Evolutionary conservation across 1,140 invertebrate species (phyloP).

Genomic region (Odontomachus brunneus): DNA sequence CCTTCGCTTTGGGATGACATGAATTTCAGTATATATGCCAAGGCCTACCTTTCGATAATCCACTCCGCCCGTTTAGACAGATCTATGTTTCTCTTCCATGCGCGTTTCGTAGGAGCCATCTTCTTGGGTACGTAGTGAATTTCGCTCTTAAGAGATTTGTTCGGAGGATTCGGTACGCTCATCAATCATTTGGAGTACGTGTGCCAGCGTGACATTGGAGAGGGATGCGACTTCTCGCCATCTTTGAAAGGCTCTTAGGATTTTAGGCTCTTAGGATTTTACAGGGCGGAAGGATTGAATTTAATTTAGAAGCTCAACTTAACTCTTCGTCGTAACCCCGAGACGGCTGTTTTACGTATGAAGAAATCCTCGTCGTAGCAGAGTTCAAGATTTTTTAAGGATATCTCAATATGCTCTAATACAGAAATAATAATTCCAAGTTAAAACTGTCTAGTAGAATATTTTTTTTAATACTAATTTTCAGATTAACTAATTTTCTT

Average conservation of each 20-base stretch:
- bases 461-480: too few relatives aligned
- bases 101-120: neutral
- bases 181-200: constrained; percentile 44
- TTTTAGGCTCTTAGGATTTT: too few relatives aligned
- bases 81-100: constrained; percentile 18
- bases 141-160: constrained; percentile 44
- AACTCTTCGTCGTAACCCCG: neutral
- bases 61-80: constrained; percentile 59
- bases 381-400: neutral
- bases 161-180: constrained; percentile 22
- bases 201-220: constrained; percentile 14
- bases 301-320: constrained; percentile 2
- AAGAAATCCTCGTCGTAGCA: neutral
- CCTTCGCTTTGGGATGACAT: constrained; percentile 75
- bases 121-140: constrained; percentile 15
- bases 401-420: too few relatives aligned
- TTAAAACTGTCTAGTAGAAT: too few relatives aligned
- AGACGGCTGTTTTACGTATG: neutral
- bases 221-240: constrained; percentile 39
- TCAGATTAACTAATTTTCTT: too few relatives aligned
- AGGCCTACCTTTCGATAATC: constrained; percentile 79
- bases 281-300: neutral
- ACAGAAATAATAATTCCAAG: too few relatives aligned
- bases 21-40: constrained; percentile 79
- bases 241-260: constrained; percentile 18